These are phyloP conservation scores for Lycocerus yunnanus DNA, from an alignment of 2,888 invertebrate genomes.

Conservation along the genomic window DNA sequence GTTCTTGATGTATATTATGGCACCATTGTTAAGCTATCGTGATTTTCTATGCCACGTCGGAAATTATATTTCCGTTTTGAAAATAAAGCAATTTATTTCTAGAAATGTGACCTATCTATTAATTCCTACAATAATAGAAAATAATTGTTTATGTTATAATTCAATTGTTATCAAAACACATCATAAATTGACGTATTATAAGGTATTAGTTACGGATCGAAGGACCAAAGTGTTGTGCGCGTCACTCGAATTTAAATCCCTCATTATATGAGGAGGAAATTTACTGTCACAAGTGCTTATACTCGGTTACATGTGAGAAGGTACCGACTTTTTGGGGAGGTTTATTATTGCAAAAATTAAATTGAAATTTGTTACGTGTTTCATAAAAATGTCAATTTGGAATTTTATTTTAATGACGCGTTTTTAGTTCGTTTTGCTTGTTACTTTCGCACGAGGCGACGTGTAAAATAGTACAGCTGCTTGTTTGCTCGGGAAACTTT, in stretches of 20 bases:
- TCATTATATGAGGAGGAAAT: background rate
- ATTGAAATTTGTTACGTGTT: background rate
- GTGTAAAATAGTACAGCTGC: constrained; percentile 3
- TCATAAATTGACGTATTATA: background rate
- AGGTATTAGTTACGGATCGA: background rate
- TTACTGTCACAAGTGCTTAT: background rate
- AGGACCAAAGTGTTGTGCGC: background rate
- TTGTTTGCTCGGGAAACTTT: constrained; percentile 14
- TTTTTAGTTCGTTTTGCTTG: background rate
- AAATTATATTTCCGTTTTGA: constrained; percentile 12
- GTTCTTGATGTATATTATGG: constrained; percentile 2
- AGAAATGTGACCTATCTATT: background rate
- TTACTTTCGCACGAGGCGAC: background rate
- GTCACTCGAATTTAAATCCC: background rate
- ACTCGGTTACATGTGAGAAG: no score
- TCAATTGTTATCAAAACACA: background rate
- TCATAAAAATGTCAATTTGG: background rate
- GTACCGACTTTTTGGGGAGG: background rate
- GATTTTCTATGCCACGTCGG: constrained; percentile 7
- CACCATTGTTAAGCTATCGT: background rate
- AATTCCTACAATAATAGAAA: background rate
- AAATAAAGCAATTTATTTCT: constrained; percentile 1
- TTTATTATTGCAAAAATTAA: background rate
- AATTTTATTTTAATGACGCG: constrained; percentile 1
- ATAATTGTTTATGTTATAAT: background rate